Percentiles rank a stretch among this genome's conserved stretches.
Conservation (phyloP, 2,797 vertebrate species). For the Megaceryle alcyon region DNA sequence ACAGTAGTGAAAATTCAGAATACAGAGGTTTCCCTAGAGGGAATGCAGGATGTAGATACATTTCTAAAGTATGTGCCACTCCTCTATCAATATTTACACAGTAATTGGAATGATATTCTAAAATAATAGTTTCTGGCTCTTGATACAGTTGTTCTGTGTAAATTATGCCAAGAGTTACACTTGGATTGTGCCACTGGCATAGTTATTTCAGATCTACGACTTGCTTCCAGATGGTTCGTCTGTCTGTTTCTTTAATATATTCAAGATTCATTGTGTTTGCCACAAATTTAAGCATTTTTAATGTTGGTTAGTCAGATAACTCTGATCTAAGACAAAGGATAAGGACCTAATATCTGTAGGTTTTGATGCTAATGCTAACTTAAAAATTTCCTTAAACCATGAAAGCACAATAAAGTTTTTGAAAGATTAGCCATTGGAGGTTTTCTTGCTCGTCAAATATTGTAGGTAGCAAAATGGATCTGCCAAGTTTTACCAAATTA, state of each 20-base stretch:
- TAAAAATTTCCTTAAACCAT: constrained; percentile 1
- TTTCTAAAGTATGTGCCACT: constrained; percentile 32
- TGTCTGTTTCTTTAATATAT: constrained; percentile 64
- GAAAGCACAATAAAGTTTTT: background rate
- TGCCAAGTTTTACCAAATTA: background rate
- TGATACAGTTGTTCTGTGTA: constrained; percentile 21
- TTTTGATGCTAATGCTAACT: constrained; percentile 27
- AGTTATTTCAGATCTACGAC: constrained; percentile 26
- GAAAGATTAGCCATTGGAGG: background rate
- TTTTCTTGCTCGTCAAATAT: background rate
- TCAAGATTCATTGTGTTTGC: constrained; percentile 57
- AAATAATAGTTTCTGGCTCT: constrained; percentile 32
- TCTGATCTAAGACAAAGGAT: constrained; percentile 42
- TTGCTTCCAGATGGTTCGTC: constrained; percentile 70
- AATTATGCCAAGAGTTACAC: constrained; percentile 45
- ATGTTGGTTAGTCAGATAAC: constrained; percentile 56
- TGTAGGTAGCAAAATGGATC: background rate
- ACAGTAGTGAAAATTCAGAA: constrained; percentile 1
- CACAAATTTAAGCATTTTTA: constrained; percentile 58
- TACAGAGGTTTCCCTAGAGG: constrained; percentile 38
- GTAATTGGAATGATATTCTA: constrained; percentile 41
- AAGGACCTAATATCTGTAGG: constrained; percentile 49
- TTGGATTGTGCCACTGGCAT: constrained; percentile 56
- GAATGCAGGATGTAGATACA: constrained; percentile 14
- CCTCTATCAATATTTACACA: constrained; percentile 63